phyloP scores from a whole-genome alignment of 2,888 invertebrate species.

The Opisthograptis luteolata region DNA sequence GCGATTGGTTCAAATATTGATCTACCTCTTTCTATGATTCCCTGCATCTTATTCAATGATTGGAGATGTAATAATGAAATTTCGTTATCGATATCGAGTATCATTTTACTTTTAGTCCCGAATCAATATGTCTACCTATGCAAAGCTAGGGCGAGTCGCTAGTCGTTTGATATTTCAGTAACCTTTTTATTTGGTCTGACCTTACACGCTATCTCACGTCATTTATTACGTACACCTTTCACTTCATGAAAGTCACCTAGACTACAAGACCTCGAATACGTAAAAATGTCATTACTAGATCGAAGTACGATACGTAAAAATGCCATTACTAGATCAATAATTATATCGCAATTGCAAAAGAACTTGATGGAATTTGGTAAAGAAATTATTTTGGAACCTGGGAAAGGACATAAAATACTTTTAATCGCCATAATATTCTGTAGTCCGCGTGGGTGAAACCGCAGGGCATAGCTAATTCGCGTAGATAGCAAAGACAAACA shows the following conservation, averaged over 20 bases:
- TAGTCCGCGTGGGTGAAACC: too few species aligned
- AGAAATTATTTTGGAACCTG: too few species aligned
- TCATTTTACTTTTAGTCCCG: too few species aligned
- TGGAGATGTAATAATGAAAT: background rate
- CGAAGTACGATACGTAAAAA: slow-evolving; percentile 4
- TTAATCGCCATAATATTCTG: too few species aligned
- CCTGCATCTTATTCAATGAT: background rate
- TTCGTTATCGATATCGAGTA: too few species aligned
- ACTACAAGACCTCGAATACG: slow-evolving; percentile 2
- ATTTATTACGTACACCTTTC: background rate
- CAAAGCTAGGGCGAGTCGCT: too few species aligned
- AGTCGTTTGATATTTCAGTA: background rate
- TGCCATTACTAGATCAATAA: slow-evolving; percentile 8
- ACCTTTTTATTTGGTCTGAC: background rate
- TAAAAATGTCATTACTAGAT: slow-evolving; percentile 10
- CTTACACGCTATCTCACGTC: slow-evolving; percentile 9
- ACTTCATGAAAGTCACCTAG: slow-evolving; percentile 18
- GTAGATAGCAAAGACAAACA: too few species aligned
- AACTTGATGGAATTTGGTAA: too few species aligned
- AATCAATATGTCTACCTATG: too few species aligned
- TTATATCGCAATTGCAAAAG: too few species aligned
- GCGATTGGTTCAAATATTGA: background rate
- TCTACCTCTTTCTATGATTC: slow-evolving; percentile 13
- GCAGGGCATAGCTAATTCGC: too few species aligned
- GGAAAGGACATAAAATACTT: too few species aligned